These are phyloP conservation scores for Eonycteris spelaea DNA, from an alignment of 2,113 vertebrate species.

Conservation along the genomic window DNA sequence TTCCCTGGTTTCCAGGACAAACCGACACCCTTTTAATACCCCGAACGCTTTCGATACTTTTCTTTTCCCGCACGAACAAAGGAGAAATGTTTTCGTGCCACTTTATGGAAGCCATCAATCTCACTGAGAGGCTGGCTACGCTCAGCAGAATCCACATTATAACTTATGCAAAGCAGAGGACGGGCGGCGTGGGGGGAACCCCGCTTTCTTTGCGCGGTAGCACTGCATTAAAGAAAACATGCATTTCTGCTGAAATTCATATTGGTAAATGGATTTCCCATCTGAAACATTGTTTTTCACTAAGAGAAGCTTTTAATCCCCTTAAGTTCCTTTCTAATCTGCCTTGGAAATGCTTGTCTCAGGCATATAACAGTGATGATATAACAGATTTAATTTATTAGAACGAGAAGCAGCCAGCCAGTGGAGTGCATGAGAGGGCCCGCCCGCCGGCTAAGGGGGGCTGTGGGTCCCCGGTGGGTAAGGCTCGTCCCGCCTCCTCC, in stretches of 20 bases:
- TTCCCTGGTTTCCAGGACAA: conserved; percentile 54
- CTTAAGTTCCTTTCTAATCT: conserved; percentile 88
- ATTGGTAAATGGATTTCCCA: conserved; percentile 87
- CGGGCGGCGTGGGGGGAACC: conserved; percentile 58
- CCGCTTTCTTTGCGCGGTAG: conserved; percentile 70
- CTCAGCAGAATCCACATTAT: conserved; percentile 73
- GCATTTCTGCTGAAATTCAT: conserved; percentile 84
- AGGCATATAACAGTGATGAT: conserved; percentile 85
- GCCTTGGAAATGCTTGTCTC: conserved; percentile 85
- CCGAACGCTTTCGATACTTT: conserved; percentile 77
- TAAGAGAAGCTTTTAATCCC: conserved; percentile 88
- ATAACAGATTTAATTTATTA: conserved; percentile 87
- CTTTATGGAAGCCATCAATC: conserved; percentile 80
- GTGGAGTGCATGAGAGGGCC: conserved; percentile 66
- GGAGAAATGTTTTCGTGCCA: conserved; percentile 73
- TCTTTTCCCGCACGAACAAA: conserved; percentile 74
- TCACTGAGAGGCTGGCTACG: conserved; percentile 74
- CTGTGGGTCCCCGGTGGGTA: not conserved
- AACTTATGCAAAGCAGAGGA: conserved; percentile 72
- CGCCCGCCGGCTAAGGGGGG: not conserved
- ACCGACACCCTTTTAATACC: conserved; percentile 67
- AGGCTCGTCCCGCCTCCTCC: not conserved
- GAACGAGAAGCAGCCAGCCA: conserved; percentile 82
- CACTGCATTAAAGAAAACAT: conserved; percentile 81
- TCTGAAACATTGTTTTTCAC: conserved; percentile 87